A percentile compares a stretch with the other conserved stretches of the same genome.
phyloP scores from a whole-genome alignment of 1,140 invertebrate species.

The Arctopsyche grandis region DNA sequence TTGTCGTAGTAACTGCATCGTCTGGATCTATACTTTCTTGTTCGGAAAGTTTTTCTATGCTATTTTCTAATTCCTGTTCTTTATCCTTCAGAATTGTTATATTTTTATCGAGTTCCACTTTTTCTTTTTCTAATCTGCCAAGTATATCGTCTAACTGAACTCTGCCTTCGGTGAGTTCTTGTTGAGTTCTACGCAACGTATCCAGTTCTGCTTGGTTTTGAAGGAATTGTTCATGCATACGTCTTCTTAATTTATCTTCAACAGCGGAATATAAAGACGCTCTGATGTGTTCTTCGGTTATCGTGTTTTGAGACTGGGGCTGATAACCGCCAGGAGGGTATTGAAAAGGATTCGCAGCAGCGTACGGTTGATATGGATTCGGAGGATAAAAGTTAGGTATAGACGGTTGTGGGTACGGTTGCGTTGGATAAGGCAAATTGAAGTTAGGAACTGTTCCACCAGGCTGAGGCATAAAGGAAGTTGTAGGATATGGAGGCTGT shows the following conservation, averaged over 20 bases:
- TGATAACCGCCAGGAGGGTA: slow-evolving; percentile 53
- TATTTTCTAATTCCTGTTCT: slow-evolving; percentile 85
- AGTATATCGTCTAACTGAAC: slow-evolving; percentile 85
- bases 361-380: slow-evolving; percentile 63
- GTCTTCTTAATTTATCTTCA: slow-evolving; percentile 90
- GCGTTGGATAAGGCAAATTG: slow-evolving; percentile 15
- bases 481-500: slow-evolving; percentile 72
- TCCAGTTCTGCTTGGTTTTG: slow-evolving; percentile 93
- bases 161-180: slow-evolving; percentile 89
- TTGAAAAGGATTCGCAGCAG: slow-evolving; percentile 55
- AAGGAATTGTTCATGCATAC: slow-evolving; percentile 88
- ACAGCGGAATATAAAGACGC: slow-evolving; percentile 94
- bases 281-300: slow-evolving; percentile 94
- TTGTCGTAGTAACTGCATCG: slow-evolving; percentile 95
- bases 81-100: slow-evolving; percentile 86
- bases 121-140: slow-evolving; percentile 84
- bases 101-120: slow-evolving; percentile 86
- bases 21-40: slow-evolving; percentile 91
- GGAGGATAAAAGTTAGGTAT: slow-evolving; percentile 55
- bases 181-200: slow-evolving; percentile 86
- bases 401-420: slow-evolving; percentile 56
- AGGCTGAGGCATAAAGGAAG: slow-evolving; percentile 74
- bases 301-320: slow-evolving; percentile 67
- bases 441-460: slow-evolving; percentile 59
- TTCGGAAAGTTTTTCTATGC: slow-evolving; percentile 80